Conservation (phyloP, 2,113 vertebrate genomes). For the Ceuthmochares aereus region DNA sequence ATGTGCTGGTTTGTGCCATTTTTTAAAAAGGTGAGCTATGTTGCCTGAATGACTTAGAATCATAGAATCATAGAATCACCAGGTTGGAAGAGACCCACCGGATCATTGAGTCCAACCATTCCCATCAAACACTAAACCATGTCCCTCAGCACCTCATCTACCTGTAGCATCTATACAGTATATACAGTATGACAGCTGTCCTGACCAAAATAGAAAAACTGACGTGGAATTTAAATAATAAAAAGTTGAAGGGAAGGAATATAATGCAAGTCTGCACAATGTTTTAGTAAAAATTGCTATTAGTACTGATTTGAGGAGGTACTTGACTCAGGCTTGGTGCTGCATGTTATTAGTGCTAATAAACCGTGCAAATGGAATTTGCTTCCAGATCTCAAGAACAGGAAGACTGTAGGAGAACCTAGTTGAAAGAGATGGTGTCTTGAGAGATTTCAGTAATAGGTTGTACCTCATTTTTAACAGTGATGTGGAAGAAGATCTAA, state of each 20-base stretch:
- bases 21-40: background rate
- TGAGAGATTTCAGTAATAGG: background rate
- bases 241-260: background rate
- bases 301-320: background rate
- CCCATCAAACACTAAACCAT: no score
- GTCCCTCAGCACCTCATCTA: no score
- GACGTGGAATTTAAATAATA: background rate
- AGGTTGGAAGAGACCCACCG: no score
- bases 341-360: background rate
- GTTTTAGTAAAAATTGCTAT: background rate
- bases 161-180: no score
- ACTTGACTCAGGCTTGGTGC: background rate
- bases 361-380: background rate
- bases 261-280: background rate
- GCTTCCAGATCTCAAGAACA: background rate
- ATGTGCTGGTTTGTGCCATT: background rate
- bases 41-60: background rate
- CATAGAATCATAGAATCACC: no score
- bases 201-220: background rate
- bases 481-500: background rate
- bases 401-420: background rate
- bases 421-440: background rate
- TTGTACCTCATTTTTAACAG: background rate
- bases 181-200: background rate
- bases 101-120: no score